Evolutionary conservation across 2,113 vertebrate species (phyloP).

Genomic region (Malaclemys terrapin): DNA sequence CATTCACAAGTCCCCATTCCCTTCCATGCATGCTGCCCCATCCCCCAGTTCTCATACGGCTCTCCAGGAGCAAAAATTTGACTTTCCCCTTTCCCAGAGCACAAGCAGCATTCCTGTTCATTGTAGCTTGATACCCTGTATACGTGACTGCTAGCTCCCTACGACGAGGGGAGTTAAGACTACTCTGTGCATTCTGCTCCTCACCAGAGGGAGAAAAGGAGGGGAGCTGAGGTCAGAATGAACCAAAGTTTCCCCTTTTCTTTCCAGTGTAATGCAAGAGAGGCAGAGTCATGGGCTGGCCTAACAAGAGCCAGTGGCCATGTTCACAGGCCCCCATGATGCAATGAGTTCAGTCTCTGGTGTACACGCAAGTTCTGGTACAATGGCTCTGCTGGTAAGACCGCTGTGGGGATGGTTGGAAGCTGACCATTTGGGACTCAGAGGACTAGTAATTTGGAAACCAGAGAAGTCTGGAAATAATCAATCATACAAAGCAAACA

Average conservation of each 20-base stretch:
- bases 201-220: neutral
- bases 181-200: neutral
- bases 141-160: neutral
- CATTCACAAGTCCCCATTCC: rapidly evolving
- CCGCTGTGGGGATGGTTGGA: neutral
- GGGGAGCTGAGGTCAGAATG: neutral
- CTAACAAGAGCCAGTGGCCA: neutral
- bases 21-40: neutral
- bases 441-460: neutral
- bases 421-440: neutral
- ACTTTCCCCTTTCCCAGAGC: neutral
- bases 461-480: neutral
- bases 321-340: neutral
- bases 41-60: neutral
- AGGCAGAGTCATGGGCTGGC: neutral
- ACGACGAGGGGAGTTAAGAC: neutral
- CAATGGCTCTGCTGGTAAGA: neutral
- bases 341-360: neutral
- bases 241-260: neutral
- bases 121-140: neutral
- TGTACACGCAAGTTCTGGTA: neutral
- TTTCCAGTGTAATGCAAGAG: neutral
- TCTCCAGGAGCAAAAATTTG: neutral
- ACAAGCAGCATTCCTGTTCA: neutral
- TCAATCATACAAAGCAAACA: neutral